A percentile compares a stretch with the other conserved stretches of the same genome.
Conservation (phyloP, 64 coral and sea anemone genomes). For the Dendronephthya gigantea region DNA sequence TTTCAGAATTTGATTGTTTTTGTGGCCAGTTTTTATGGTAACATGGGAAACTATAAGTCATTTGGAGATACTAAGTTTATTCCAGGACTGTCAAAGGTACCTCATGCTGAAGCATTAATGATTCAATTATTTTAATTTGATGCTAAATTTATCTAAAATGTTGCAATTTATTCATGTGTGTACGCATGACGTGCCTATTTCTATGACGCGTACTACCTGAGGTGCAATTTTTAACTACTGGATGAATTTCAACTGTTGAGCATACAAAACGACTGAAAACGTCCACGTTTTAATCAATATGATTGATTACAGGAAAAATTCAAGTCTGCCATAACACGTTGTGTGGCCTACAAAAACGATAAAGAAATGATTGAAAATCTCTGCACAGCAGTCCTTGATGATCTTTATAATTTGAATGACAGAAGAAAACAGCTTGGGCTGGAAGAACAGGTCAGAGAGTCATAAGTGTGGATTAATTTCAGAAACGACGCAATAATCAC, state of each 20-base stretch:
- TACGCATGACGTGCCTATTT: too few species aligned
- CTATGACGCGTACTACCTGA: too few species aligned
- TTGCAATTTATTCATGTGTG: too few species aligned
- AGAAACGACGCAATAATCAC: not conserved
- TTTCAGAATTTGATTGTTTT: conserved; percentile 78
- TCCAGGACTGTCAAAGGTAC: conserved; percentile 73
- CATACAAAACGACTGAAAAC: not conserved
- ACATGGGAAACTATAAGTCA: conserved; percentile 94
- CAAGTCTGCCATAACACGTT: conserved; percentile 46
- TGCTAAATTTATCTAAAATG: not conserved
- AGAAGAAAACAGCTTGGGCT: conserved; percentile 70
- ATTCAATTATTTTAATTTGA: too few species aligned
- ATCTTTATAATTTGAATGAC: conserved; percentile 55
- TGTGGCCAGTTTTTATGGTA: conserved; percentile 92
- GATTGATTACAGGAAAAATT: conserved; percentile 58
- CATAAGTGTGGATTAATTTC: not conserved
- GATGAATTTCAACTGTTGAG: too few species aligned
- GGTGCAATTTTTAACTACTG: too few species aligned
- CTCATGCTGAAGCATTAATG: not conserved
- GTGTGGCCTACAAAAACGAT: conserved; percentile 60
- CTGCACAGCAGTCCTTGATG: conserved; percentile 50
- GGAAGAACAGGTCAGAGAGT: conserved; percentile 53
- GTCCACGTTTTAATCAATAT: not conserved
- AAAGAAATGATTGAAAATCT: conserved; percentile 55
- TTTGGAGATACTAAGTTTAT: conserved; percentile 98